A percentile compares a stretch with the other conserved stretches of the same genome.
Evolutionary conservation across 2,888 invertebrate species (phyloP).

Genomic region (Morpho achilles): DNA sequence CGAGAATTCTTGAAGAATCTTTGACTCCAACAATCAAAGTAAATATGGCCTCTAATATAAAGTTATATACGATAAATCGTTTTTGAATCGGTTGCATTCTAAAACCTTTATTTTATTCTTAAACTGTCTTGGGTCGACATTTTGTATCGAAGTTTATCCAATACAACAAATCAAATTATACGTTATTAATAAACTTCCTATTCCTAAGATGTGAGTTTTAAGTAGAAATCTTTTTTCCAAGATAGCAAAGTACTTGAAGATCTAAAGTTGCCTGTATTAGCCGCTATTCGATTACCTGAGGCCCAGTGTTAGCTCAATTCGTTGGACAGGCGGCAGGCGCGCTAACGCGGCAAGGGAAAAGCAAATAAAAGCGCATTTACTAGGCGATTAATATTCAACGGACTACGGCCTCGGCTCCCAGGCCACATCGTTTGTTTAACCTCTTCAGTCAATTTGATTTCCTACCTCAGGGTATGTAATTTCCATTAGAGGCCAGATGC

Average conservation of each 20-base stretch:
- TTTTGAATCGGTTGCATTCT: no score
- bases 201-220: no score
- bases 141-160: no score
- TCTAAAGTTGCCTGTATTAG: slow-evolving; percentile 10
- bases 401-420: slow-evolving; percentile 50
- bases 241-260: background rate
- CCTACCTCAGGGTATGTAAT: slow-evolving; percentile 75
- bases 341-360: slow-evolving; percentile 48
- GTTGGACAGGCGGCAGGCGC: slow-evolving; percentile 35
- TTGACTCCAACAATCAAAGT: no score
- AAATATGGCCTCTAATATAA: no score
- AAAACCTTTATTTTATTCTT: no score
- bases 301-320: slow-evolving; percentile 35
- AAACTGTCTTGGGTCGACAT: no score
- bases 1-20: no score
- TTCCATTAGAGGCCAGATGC: slow-evolving; percentile 71
- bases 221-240: no score
- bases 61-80: no score
- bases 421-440: slow-evolving; percentile 77
- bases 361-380: slow-evolving; percentile 75
- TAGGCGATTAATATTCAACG: slow-evolving; percentile 71
- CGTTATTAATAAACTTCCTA: no score
- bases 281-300: slow-evolving; percentile 17
- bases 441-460: slow-evolving; percentile 79
- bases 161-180: no score